A percentile compares a stretch with the other conserved stretches of the same genome.
Conservation (phyloP, 2,797 vertebrate species). For the Margarornis squamiger region DNA sequence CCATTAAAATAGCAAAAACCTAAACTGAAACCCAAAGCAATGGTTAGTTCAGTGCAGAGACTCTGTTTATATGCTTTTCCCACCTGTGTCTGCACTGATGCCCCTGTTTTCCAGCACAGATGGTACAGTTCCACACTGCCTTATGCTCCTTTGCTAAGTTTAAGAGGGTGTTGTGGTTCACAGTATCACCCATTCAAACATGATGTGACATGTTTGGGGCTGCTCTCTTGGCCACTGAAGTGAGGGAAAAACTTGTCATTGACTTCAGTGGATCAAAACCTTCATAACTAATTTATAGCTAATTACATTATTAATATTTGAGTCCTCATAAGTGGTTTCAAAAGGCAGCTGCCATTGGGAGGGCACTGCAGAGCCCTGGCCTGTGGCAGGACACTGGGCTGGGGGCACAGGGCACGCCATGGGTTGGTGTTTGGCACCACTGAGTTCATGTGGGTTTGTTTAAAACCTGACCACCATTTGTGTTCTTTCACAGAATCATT, state of each 20-base stretch:
- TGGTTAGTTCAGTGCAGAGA: constrained; percentile 5
- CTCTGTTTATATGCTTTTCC: not conserved
- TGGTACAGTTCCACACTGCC: constrained; percentile 1
- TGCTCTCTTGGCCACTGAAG: not conserved
- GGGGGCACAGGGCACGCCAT: rapidly evolving
- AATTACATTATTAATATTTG: constrained; percentile 26
- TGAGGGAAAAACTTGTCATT: not conserved
- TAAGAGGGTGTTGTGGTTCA: constrained; percentile 31
- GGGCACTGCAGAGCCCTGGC: not conserved
- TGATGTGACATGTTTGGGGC: rapidly evolving
- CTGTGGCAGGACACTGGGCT: not conserved
- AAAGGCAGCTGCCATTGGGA: constrained; percentile 1
- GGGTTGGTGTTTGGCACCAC: not conserved
- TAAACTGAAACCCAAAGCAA: not conserved
- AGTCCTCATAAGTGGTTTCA: not conserved
- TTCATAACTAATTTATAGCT: constrained; percentile 60
- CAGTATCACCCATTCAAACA: constrained; percentile 28
- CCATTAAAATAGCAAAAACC: not conserved
- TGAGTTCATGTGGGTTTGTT: rapidly evolving
- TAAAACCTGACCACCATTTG: rapidly evolving
- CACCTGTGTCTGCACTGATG: not conserved
- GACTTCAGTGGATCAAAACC: constrained; percentile 8
- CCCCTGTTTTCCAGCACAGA: not conserved
- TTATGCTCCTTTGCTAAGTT: not conserved
- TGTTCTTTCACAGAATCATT: not conserved